Evolutionary conservation across 1,140 invertebrate genomes (phyloP).

Genomic region (Atopsyche davidsoni): DNA sequence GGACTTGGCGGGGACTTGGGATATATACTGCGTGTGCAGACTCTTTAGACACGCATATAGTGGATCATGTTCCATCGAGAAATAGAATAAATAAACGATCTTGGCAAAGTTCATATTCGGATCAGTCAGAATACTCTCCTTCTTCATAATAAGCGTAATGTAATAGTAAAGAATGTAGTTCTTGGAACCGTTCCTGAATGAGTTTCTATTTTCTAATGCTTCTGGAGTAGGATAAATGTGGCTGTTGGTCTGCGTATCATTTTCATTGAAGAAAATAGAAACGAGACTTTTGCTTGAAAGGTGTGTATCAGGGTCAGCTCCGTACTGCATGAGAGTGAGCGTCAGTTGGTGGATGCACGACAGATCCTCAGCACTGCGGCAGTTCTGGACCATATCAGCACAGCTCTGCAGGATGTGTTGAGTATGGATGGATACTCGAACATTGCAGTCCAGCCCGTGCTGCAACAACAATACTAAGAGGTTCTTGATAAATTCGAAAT

Average conservation of each 20-base stretch:
- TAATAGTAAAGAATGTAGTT: conserved; percentile 65
- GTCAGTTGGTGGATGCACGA: conserved; percentile 64
- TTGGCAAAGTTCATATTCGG: conserved; percentile 56
- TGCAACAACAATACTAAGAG: conserved; percentile 61
- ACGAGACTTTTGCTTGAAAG: conserved; percentile 34
- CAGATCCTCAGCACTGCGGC: conserved; percentile 57
- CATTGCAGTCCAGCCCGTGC: conserved; percentile 63
- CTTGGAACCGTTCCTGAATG: conserved; percentile 54
- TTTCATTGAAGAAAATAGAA: conserved; percentile 27
- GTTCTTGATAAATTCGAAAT: conserved; percentile 61
- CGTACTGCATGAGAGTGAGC: conserved; percentile 60
- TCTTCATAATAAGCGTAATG: conserved; percentile 59
- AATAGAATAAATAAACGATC: conserved; percentile 61
- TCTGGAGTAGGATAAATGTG: conserved; percentile 21
- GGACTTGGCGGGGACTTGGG: conserved; percentile 57
- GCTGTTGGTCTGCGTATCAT: conserved; percentile 16
- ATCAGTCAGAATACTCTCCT: conserved; percentile 62
- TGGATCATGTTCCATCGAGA: conserved; percentile 60
- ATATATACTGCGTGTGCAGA: conserved; percentile 59
- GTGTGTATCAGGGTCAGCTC: conserved; percentile 57
- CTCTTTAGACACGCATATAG: conserved; percentile 57
- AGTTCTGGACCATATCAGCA: conserved; percentile 66
- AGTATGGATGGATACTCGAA: conserved; percentile 46
- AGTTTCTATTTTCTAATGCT: conserved; percentile 39
- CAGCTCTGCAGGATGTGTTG: conserved; percentile 63